Percentiles rank a stretch among this genome's conserved stretches.
These are phyloP conservation scores for Cryptus armator DNA, from an alignment of 2,888 invertebrate genomes.

Conservation along the genomic window DNA sequence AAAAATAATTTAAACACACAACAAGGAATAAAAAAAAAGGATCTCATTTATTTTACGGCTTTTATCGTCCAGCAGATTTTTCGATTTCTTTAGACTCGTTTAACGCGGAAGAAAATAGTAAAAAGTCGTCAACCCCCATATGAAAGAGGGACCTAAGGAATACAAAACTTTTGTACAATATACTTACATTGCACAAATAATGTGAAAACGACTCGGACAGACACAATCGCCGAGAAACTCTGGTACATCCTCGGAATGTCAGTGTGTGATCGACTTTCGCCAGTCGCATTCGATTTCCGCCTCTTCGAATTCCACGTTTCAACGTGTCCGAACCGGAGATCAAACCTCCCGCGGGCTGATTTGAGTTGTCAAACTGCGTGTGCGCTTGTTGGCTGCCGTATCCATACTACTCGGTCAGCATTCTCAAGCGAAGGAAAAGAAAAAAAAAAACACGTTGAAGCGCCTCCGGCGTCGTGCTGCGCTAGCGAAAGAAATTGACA, in stretches of 20 bases:
- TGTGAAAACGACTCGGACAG: background rate
- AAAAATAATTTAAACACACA: too few species aligned
- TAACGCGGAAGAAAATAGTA: too few species aligned
- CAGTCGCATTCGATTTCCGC: constrained; percentile 60
- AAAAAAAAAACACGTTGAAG: too few species aligned
- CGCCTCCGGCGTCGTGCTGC: too few species aligned
- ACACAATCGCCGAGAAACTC: constrained; percentile 28
- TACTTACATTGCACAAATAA: background rate
- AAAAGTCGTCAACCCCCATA: too few species aligned
- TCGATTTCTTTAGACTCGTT: too few species aligned
- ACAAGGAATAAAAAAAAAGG: too few species aligned
- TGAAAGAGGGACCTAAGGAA: background rate
- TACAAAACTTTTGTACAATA: background rate
- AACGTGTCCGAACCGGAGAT: constrained; percentile 52
- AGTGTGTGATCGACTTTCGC: constrained; percentile 46
- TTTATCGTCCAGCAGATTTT: too few species aligned
- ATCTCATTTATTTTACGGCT: too few species aligned
- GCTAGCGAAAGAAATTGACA: too few species aligned
- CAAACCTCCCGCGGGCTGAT: constrained; percentile 54
- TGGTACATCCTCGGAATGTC: constrained; percentile 25
- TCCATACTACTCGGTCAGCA: constrained; percentile 8
- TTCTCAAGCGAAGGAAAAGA: background rate
- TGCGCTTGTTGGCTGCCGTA: background rate
- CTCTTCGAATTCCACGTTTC: constrained; percentile 46
- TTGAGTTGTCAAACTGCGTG: constrained; percentile 55